A percentile compares a stretch with the other conserved stretches of the same genome.
Conservation (phyloP, 2,797 vertebrate species). For the Epinephelus malabaricus region DNA sequence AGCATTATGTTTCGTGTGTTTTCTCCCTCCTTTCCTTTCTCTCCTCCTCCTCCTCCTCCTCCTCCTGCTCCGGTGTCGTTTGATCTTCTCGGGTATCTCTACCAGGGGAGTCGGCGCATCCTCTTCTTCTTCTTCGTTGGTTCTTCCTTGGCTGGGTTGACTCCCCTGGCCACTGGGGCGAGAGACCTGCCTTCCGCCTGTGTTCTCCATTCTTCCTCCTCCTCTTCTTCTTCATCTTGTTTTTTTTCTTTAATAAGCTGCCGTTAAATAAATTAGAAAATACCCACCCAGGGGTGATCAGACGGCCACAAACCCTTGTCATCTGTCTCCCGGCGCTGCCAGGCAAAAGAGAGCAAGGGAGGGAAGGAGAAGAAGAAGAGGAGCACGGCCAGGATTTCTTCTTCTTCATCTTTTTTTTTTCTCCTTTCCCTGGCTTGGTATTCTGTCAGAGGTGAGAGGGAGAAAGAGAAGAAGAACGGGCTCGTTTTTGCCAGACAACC, state of each 20-base stretch:
- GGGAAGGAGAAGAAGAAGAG: constrained; percentile 47
- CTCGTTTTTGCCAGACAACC: constrained; percentile 70
- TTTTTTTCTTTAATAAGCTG: constrained; percentile 69
- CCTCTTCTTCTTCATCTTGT: constrained; percentile 46
- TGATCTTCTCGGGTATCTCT: constrained; percentile 78
- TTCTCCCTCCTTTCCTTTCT: constrained; percentile 34
- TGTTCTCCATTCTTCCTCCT: constrained; percentile 42
- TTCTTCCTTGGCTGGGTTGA: constrained; percentile 49
- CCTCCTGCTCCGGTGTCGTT: constrained; percentile 55
- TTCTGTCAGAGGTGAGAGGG: constrained; percentile 76
- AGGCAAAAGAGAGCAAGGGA: constrained; percentile 67
- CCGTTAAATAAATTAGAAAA: constrained; percentile 81
- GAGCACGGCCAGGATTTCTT: constrained; percentile 74
- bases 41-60: constrained; percentile 43
- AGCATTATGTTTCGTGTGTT: constrained; percentile 90
- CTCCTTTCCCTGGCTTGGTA: constrained; percentile 57
- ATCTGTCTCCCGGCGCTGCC: constrained; percentile 81
- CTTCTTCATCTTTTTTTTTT: constrained; percentile 55
- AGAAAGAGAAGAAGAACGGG: constrained; percentile 59
- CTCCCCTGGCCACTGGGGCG: constrained; percentile 56
- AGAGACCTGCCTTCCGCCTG: constrained; percentile 59
- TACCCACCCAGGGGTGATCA: constrained; percentile 82
- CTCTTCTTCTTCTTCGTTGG: constrained; percentile 59
- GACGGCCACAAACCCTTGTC: constrained; percentile 82
- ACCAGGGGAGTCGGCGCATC: constrained; percentile 71